Evolutionary conservation across 2,797 vertebrate genomes (phyloP).

Genomic region (Amblyopsis hoosieri): DNA sequence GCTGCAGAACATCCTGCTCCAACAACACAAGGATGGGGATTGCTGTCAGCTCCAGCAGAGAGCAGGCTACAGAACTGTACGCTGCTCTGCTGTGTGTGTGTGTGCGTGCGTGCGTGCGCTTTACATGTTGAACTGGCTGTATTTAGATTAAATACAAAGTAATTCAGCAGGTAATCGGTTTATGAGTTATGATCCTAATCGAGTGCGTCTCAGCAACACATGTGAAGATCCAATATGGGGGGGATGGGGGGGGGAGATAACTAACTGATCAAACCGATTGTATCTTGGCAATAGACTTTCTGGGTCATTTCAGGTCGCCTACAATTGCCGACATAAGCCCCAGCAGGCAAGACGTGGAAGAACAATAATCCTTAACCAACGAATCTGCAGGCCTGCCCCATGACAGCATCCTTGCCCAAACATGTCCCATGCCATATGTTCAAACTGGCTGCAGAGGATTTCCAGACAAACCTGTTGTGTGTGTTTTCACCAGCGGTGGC

Average conservation of each 20-base stretch:
- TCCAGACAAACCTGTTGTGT: slow-evolving; percentile 68
- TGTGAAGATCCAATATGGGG: too few species aligned
- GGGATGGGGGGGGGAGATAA: too few species aligned
- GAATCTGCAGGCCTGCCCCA: slow-evolving; percentile 45
- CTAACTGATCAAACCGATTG: too few species aligned
- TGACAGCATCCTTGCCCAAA: slow-evolving; percentile 52
- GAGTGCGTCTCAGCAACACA: too few species aligned
- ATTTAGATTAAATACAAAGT: too few species aligned
- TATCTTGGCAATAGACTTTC: background rate
- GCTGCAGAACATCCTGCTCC: slow-evolving; percentile 61
- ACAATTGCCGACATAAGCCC: background rate
- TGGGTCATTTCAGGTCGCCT: background rate
- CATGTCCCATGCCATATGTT: slow-evolving; percentile 47
- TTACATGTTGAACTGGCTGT: background rate
- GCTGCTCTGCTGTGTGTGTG: slow-evolving; percentile 10
- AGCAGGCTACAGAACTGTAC: slow-evolving; percentile 35
- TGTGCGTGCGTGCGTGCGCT: background rate
- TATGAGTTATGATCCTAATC: too few species aligned
- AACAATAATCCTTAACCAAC: slow-evolving; percentile 53
- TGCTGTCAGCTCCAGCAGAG: slow-evolving; percentile 59
- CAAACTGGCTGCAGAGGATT: slow-evolving; percentile 37
- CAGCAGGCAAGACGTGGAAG: slow-evolving; percentile 24
- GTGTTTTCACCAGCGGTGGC: slow-evolving; percentile 21
- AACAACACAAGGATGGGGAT: slow-evolving; percentile 63
- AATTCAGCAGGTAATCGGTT: too few species aligned